Evolutionary conservation across 2,113 vertebrate genomes (phyloP).

Genomic region (Chloropsis hardwickii): DNA sequence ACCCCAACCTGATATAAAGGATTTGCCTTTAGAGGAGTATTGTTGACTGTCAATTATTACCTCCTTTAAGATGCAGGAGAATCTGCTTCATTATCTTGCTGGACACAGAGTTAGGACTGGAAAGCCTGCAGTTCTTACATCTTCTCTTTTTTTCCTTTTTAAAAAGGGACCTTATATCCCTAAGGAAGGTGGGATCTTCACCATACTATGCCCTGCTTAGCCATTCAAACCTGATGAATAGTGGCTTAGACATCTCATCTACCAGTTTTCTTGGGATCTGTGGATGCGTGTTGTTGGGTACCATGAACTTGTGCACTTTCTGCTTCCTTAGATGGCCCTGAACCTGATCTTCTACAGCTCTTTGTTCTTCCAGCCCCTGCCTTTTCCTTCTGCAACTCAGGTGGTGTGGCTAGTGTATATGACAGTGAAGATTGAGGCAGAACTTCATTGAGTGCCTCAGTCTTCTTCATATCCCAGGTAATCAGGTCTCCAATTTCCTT

Average conservation of each 20-base stretch:
- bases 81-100: not conserved
- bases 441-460: not conserved
- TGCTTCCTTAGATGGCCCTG: not conserved
- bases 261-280: not conserved
- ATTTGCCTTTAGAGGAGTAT: not conserved
- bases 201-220: not conserved
- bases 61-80: not conserved
- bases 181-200: too few species aligned
- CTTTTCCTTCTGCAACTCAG: not conserved
- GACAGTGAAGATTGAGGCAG: not conserved
- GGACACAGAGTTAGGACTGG: not conserved
- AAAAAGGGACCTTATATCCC: not conserved
- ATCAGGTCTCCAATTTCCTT: not conserved
- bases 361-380: not conserved
- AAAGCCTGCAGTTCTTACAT: not conserved
- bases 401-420: fast-evolving
- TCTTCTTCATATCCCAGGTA: not conserved
- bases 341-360: not conserved
- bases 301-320: not conserved
- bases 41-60: not conserved
- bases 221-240: not conserved
- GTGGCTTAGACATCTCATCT: not conserved
- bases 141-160: not conserved
- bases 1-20: not conserved
- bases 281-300: not conserved